phyloP scores from a whole-genome alignment of 30 jellyfish, hydroid and myxozoan species.

The Hydra vulgaris region DNA sequence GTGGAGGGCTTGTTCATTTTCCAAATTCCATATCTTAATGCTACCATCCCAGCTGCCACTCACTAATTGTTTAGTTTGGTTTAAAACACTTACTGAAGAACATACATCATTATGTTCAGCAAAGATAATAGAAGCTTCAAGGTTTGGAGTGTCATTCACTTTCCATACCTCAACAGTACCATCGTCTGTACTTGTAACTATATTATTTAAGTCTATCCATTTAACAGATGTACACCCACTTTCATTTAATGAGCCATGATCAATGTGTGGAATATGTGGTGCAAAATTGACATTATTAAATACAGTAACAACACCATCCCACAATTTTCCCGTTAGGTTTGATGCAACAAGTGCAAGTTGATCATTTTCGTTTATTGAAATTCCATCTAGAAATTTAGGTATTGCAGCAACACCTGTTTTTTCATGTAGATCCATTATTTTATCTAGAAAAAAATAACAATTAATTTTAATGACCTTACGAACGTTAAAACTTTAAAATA shows the following conservation, averaged over 20 bases:
- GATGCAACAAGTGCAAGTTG: constrained; percentile 71
- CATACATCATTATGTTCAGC: constrained; percentile 77
- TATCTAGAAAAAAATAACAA: not conserved
- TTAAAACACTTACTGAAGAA: constrained; percentile 42
- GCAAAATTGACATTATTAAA: constrained; percentile 55
- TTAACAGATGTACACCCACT: constrained; percentile 62
- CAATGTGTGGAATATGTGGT: constrained; percentile 68
- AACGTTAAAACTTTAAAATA: too few relatives aligned
- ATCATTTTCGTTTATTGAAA: constrained; percentile 36
- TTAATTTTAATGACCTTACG: not conserved
- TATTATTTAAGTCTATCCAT: constrained; percentile 48
- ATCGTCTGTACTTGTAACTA: constrained; percentile 48
- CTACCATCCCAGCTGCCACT: constrained; percentile 93
- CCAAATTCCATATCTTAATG: constrained; percentile 80
- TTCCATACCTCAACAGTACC: constrained; percentile 63
- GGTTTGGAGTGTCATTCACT: constrained; percentile 24
- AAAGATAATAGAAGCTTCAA: constrained; percentile 34
- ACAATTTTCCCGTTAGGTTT: constrained; percentile 59
- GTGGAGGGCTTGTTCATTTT: constrained; percentile 58
- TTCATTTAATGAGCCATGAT: constrained; percentile 41
- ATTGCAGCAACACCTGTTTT: constrained; percentile 17
- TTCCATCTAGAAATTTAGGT: constrained; percentile 42
- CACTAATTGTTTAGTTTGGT: constrained; percentile 45
- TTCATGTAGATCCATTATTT: constrained; percentile 10
- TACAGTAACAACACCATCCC: constrained; percentile 84